A percentile compares a stretch with the other conserved stretches of the same genome.
Evolutionary conservation across 2,113 vertebrate genomes (phyloP).

Genomic region (Siniperca chuatsi): DNA sequence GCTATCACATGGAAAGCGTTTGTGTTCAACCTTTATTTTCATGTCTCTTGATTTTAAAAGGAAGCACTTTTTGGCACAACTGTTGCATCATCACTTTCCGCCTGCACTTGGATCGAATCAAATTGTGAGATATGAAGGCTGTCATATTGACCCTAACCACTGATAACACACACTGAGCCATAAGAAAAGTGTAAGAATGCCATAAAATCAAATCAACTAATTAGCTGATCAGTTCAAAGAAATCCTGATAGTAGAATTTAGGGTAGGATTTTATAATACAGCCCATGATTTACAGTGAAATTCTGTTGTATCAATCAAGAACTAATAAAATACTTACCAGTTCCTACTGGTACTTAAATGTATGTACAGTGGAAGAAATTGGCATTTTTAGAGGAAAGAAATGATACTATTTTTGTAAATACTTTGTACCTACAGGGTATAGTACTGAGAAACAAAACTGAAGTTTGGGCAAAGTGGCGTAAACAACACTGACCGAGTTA

Average conservation of each 20-base stretch:
- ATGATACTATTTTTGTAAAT: too few relatives aligned
- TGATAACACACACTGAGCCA: neutral
- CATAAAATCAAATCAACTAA: neutral
- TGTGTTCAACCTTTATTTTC: neutral
- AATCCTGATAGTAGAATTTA: neutral
- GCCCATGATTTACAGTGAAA: too few relatives aligned
- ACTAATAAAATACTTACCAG: too few relatives aligned
- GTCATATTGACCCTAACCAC: neutral
- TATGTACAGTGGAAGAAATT: too few relatives aligned
- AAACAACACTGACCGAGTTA: too few relatives aligned
- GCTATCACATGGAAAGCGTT: neutral
- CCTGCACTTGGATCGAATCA: constrained; percentile 6
- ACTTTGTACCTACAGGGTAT: too few relatives aligned
- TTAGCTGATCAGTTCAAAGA: neutral
- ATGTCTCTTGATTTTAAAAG: neutral
- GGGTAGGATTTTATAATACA: too few relatives aligned
- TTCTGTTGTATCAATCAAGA: too few relatives aligned
- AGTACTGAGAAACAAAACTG: too few relatives aligned
- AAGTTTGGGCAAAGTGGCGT: too few relatives aligned
- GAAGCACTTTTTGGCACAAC: neutral
- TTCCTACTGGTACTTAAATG: too few relatives aligned
- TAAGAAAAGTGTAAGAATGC: neutral
- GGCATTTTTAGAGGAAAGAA: too few relatives aligned
- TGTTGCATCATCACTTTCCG: neutral
- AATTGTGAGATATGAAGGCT: neutral